Conservation (phyloP, 2,888 invertebrate genomes). For the Epirrhoe alternata region DNA sequence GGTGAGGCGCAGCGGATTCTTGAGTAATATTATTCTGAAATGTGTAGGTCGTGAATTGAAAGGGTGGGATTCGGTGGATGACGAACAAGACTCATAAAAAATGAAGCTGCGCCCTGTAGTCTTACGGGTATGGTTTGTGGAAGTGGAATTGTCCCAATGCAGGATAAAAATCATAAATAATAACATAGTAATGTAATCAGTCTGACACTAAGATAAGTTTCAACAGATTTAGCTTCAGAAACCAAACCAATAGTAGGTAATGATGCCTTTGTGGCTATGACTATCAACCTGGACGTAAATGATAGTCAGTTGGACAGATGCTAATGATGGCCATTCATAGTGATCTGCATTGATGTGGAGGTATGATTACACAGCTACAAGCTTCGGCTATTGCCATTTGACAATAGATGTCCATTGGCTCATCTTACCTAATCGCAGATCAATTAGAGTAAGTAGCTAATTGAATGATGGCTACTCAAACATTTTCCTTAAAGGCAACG, state of each 20-base stretch:
- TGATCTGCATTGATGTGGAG: conserved; percentile 74
- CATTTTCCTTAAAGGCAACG: background rate
- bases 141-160: too few relatives aligned
- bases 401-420: conserved; percentile 34
- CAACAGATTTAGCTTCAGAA: background rate
- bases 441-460: conserved; percentile 44
- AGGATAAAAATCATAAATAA: too few relatives aligned
- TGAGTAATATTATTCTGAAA: too few relatives aligned
- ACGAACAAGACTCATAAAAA: too few relatives aligned
- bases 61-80: too few relatives aligned
- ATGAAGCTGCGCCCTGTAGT: too few relatives aligned
- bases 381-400: conserved; percentile 41
- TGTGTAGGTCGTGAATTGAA: too few relatives aligned
- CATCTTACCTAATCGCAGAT: conserved; percentile 32
- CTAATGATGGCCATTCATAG: conserved; percentile 80
- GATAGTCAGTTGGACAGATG: conserved; percentile 61
- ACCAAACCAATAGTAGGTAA: background rate
- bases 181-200: background rate
- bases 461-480: conserved; percentile 11
- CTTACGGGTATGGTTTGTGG: too few relatives aligned
- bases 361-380: conserved; percentile 63
- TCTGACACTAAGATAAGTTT: background rate
- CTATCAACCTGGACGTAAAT: conserved; percentile 54
- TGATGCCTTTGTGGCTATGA: conserved; percentile 8
- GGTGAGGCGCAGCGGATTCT: too few relatives aligned